phyloP scores from a whole-genome alignment of 2,888 invertebrate genomes.

The Caenorhabditis wallacei region DNA sequence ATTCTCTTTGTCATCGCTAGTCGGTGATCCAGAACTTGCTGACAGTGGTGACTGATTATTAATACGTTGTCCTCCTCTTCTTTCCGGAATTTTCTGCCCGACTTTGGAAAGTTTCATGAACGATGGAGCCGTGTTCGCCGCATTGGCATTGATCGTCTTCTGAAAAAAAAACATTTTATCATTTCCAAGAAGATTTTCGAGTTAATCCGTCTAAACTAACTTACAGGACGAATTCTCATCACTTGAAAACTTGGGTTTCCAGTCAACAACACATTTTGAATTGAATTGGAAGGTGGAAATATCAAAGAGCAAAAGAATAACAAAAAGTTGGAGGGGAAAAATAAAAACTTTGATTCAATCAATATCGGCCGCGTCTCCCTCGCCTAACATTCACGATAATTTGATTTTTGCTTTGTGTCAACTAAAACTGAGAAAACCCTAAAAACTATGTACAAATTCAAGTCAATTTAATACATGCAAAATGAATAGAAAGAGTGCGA shows the following conservation, averaged over 20 bases:
- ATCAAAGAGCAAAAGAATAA: neutral
- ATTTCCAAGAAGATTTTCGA: neutral
- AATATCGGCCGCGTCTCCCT: conserved; percentile 11
- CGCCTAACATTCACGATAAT: conserved; percentile 34
- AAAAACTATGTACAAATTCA: too few species aligned
- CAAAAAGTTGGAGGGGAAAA: conserved; percentile 11
- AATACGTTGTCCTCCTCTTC: conserved; percentile 36
- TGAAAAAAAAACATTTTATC: conserved; percentile 25
- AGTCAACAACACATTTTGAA: conserved; percentile 5
- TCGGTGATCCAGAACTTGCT: neutral
- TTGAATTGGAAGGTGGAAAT: conserved; percentile 1
- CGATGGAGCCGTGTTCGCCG: conserved; percentile 45
- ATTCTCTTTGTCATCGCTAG: conserved; percentile 32
- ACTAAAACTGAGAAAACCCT: too few species aligned
- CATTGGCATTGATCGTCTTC: conserved; percentile 55
- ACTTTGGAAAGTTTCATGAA: conserved; percentile 57
- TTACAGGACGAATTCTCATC: conserved; percentile 57
- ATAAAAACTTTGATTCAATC: conserved; percentile 34
- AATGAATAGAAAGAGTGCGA: too few species aligned
- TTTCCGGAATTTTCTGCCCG: conserved; percentile 52
- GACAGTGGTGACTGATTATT: conserved; percentile 21
- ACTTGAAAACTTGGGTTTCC: neutral
- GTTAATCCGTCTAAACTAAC: neutral
- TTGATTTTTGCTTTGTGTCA: conserved; percentile 8
- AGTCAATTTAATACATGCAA: too few species aligned